phyloP scores from a whole-genome alignment of 2,797 vertebrate species.

The Sebastes iracundus region DNA sequence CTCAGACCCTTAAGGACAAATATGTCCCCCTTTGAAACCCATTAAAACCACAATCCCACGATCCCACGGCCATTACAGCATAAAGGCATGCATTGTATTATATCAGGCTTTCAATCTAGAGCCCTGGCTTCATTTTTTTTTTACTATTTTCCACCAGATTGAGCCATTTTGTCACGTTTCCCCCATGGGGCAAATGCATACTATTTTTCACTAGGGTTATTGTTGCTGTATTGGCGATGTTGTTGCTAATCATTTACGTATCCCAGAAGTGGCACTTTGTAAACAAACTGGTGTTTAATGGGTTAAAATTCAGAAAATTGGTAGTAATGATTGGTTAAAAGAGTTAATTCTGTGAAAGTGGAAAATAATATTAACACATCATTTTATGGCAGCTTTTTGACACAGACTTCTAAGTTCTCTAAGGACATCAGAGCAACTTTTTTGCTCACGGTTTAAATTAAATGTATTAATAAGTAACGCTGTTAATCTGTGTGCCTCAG shows the following conservation, averaged over 20 bases:
- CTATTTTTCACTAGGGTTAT: background rate
- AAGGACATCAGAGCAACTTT: background rate
- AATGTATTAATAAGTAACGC: background rate
- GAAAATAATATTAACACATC: background rate
- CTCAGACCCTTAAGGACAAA: background rate
- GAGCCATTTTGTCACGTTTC: background rate
- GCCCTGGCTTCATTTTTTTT: background rate
- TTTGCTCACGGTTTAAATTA: background rate
- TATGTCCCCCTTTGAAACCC: background rate
- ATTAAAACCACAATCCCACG: background rate
- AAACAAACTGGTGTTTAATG: background rate
- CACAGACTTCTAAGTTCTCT: background rate
- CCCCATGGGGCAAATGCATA: background rate
- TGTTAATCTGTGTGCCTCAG: conserved; percentile 68
- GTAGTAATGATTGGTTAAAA: background rate
- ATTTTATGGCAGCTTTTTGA: background rate
- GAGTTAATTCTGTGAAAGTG: background rate
- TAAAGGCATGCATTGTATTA: background rate
- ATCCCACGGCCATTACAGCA: background rate
- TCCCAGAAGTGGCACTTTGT: background rate
- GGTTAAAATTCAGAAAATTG: background rate
- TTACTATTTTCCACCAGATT: background rate
- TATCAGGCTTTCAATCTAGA: background rate
- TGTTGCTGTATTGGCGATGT: no score
- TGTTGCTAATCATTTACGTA: background rate